These are phyloP conservation scores for Spodoptera litura DNA, from an alignment of 1,140 invertebrate genomes.

Conservation along the genomic window DNA sequence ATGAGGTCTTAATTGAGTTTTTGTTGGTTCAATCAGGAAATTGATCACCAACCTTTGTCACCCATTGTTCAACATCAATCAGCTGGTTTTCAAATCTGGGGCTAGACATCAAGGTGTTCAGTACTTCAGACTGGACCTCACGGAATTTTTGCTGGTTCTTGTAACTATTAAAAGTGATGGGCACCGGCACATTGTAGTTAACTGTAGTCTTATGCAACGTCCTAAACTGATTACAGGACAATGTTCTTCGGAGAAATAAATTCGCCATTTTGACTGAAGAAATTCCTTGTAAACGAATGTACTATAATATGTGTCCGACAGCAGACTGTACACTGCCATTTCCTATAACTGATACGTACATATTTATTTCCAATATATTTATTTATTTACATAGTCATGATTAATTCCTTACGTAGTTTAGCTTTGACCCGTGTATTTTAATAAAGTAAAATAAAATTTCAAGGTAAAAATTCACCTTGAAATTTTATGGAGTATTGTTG, in stretches of 20 bases:
- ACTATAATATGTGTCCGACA: background rate
- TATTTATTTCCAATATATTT: no score
- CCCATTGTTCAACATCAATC: background rate
- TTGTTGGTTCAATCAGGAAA: background rate
- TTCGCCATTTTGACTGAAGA: background rate
- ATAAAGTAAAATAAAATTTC: no score
- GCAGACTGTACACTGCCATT: no score
- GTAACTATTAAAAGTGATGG: background rate
- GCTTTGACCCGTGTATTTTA: no score
- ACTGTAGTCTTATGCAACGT: slow-evolving; percentile 2
- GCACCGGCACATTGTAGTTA: background rate
- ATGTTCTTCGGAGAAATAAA: slow-evolving; percentile 1
- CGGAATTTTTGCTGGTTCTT: background rate
- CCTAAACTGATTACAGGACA: background rate
- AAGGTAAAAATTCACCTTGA: no score
- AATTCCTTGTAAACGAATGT: background rate
- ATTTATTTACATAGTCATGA: no score
- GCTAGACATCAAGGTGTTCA: background rate
- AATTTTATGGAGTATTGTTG: no score
- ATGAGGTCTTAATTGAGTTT: background rate
- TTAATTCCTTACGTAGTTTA: no score
- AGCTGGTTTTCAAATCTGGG: background rate
- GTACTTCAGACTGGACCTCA: background rate
- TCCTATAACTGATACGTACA: no score
- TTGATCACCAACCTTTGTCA: slow-evolving; percentile 4